Percentiles rank a stretch among this genome's conserved stretches.
phyloP scores from a whole-genome alignment of 2,888 invertebrate genomes.

The Drosophila lacicola region DNA sequence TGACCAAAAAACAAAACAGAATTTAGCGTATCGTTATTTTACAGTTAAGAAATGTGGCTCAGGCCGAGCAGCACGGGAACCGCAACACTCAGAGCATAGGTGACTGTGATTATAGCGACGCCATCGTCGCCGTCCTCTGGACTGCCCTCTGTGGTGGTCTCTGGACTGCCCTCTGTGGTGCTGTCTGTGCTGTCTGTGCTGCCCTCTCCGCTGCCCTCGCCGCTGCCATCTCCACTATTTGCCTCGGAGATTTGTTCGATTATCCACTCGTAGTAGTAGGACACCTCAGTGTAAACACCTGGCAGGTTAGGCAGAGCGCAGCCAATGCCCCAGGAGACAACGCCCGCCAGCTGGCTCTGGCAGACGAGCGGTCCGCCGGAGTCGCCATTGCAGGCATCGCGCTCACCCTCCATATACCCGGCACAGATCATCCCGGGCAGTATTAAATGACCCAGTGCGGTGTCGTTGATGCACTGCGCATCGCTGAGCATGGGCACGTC shows the following conservation, averaged over 20 bases:
- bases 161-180: conserved; percentile 12
- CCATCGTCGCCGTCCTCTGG: conserved; percentile 31
- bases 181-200: conserved; percentile 16
- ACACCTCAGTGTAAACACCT: conserved; percentile 91
- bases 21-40: neutral
- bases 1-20: too few relatives aligned
- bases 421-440: conserved; percentile 91
- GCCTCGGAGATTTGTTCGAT: conserved; percentile 23
- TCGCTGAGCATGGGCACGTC: conserved; percentile 74
- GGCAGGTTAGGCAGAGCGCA: conserved; percentile 91
- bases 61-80: conserved; percentile 50
- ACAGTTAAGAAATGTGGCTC: conserved; percentile 1
- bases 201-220: neutral
- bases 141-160: neutral
- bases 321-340: conserved; percentile 93
- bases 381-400: conserved; percentile 93
- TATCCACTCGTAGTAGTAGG: conserved; percentile 73
- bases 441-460: conserved; percentile 84
- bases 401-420: conserved; percentile 89
- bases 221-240: conserved; percentile 9
- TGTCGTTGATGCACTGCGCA: conserved; percentile 77
- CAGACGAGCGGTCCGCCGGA: conserved; percentile 92
- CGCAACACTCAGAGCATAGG: conserved; percentile 30
- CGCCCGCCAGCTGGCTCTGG: conserved; percentile 88
- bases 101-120: conserved; percentile 38